phyloP scores from a whole-genome alignment of 1,140 invertebrate species.

The Helicoverpa zea region DNA sequence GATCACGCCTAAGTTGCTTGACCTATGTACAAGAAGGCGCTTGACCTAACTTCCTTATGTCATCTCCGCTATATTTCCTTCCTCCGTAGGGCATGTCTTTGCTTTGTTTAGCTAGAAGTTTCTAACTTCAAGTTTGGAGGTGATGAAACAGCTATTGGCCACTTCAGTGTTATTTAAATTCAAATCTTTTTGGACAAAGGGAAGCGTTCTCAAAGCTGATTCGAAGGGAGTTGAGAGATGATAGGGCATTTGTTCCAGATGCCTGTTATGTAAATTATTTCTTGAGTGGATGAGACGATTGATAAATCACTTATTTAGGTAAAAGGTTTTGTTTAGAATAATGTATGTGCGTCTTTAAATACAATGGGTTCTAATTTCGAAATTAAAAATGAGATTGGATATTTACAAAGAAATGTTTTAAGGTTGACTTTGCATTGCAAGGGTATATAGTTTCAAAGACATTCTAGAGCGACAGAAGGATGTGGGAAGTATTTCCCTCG shows the following conservation, averaged over 20 bases:
- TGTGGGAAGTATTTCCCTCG: too few relatives aligned
- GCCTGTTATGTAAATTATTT: slow-evolving; percentile 19
- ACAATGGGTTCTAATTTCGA: too few relatives aligned
- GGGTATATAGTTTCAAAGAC: too few relatives aligned
- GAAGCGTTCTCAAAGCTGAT: slow-evolving; percentile 19
- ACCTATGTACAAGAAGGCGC: too few relatives aligned
- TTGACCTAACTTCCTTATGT: too few relatives aligned
- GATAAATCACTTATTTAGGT: slow-evolving; percentile 4
- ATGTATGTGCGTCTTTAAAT: too few relatives aligned
- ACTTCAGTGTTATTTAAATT: slow-evolving; percentile 46
- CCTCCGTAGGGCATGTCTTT: slow-evolving; percentile 6
- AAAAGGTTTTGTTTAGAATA: background rate
- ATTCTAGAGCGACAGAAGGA: too few relatives aligned
- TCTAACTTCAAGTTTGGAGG: slow-evolving; percentile 43
- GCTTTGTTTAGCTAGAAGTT: slow-evolving; percentile 54
- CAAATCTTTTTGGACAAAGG: slow-evolving; percentile 37
- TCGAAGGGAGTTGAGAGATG: slow-evolving; percentile 15
- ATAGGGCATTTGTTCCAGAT: slow-evolving; percentile 4
- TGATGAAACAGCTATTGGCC: slow-evolving; percentile 41
- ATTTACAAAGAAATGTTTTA: too few relatives aligned
- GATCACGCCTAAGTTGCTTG: too few relatives aligned
- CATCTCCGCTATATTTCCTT: too few relatives aligned
- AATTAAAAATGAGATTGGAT: too few relatives aligned
- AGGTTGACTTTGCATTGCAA: too few relatives aligned
- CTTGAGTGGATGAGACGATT: background rate